phyloP scores from a whole-genome alignment of 2,113 vertebrate species.

The Eclectus roratus region DNA sequence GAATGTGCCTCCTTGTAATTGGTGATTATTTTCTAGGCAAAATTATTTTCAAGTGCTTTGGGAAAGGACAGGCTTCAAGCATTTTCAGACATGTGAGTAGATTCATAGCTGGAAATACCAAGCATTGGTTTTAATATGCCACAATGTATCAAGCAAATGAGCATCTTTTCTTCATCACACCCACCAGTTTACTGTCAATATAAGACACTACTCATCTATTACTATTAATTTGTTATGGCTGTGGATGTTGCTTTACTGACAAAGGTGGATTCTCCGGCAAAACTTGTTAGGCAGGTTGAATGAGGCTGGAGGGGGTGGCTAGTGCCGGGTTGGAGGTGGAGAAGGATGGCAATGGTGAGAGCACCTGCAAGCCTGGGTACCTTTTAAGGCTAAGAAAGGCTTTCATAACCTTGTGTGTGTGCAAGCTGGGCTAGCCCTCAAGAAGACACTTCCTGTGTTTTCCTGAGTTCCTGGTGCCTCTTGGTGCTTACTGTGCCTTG shows the following conservation, averaged over 20 bases:
- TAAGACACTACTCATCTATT: constrained; percentile 20
- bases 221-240: constrained; percentile 2
- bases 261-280: constrained; percentile 8
- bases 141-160: constrained; percentile 1
- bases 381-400: neutral
- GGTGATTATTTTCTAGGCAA: neutral
- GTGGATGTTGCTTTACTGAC: neutral
- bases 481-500: neutral
- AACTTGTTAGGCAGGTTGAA: constrained; percentile 1
- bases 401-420: neutral
- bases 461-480: neutral
- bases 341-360: neutral
- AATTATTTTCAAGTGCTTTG: neutral
- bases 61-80: neutral
- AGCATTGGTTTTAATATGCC: constrained; percentile 6
- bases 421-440: neutral
- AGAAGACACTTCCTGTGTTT: neutral
- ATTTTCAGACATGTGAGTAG: neutral
- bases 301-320: neutral
- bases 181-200: constrained; percentile 13
- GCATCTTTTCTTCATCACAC: constrained; percentile 9
- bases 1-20: neutral
- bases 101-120: neutral
- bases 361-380: neutral
- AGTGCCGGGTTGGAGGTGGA: neutral